Base-by-base conservation (phyloP, 2,797 vertebrate species). In the Macropodus opercularis region DNA sequence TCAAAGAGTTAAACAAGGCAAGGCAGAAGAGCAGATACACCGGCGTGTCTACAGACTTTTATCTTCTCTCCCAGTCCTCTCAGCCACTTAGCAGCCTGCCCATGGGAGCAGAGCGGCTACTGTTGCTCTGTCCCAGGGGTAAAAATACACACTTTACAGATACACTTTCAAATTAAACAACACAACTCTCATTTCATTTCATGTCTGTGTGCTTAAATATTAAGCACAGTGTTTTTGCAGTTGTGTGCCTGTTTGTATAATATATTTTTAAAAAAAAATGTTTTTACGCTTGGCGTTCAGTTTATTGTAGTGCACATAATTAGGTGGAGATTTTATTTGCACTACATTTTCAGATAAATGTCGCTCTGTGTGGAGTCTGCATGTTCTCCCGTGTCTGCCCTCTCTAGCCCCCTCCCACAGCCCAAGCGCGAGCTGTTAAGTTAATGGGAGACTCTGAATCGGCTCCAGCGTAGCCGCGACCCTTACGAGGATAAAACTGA, bases 41-140 rank as follows among this genome's bases (percentile, higher is more conserved):
- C 60, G 75, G 69, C 21, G 19, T 75, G 53, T 69, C 76, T 83
- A 63, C 63, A 80, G 66, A 79, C 77, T 85, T 77, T 69, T 69
- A 79, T 84, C 72, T 81, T 79, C 58, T 69, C 22, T 47, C 66
- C 60, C 54, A 70, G 67, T 75, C 63, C 75, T 79, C 69, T 58
- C 64, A 83, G 69, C 73, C 76, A 85, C 77, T 84, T 81, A 80
- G 71, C 72, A 67, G 66, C 65, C 71, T 72, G 62, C 78, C 64
- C 36, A 8, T 69, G 69, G 80, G 76, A 81, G 44, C 78, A 62
- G 69, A 73, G 64, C 62, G 60, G 71, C 63, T 83, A 61, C 67
- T 79, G 63, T 72, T 66, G 36, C 51, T 68, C 12, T 5, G 44
- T 86, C 77, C 82, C 73, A 29, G 36, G 61, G 59, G 77, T 72